Conservation (phyloP, 2,797 vertebrate genomes). For the Labroides dimidiatus region DNA sequence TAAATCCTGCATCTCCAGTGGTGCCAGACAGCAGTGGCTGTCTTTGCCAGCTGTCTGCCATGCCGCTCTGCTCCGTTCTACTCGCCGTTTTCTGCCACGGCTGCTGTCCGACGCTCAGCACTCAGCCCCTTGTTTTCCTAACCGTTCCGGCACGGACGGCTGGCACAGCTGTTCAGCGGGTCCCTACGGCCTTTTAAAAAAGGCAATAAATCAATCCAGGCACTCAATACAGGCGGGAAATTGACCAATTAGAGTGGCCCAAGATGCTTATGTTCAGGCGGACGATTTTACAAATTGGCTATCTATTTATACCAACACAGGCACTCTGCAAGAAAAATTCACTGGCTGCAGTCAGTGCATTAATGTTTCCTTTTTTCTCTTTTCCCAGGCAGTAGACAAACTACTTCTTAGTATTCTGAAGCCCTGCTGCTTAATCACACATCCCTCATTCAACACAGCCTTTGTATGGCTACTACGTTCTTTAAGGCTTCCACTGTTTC, state of each 20-base stretch:
- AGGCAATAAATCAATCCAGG: conserved; percentile 91
- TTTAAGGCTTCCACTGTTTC: conserved; percentile 50
- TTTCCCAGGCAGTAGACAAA: conserved; percentile 55
- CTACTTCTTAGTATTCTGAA: conserved; percentile 59
- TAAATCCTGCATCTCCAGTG: conserved; percentile 79
- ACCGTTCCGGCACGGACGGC: conserved; percentile 80
- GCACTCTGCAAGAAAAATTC: conserved; percentile 76
- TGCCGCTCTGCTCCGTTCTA: conserved; percentile 71
- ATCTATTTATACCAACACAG: conserved; percentile 87
- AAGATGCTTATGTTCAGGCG: conserved; percentile 88
- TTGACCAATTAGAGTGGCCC: conserved; percentile 91
- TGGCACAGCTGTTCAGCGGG: conserved; percentile 85
- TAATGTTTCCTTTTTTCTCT: conserved; percentile 51
- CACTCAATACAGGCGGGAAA: conserved; percentile 90
- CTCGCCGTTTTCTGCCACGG: conserved; percentile 66
- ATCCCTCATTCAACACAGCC: conserved; percentile 52
- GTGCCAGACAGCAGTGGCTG: conserved; percentile 82
- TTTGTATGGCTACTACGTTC: conserved; percentile 42
- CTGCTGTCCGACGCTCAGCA: conserved; percentile 76
- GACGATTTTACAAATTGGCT: conserved; percentile 89
- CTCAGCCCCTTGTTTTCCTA: conserved; percentile 85
- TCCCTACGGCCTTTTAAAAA: conserved; percentile 88
- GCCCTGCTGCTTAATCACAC: conserved; percentile 70
- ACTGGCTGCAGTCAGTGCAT: conserved; percentile 78
- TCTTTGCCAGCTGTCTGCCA: conserved; percentile 83